phyloP scores from a whole-genome alignment of 2,797 vertebrate species.

The Rhabdophis nuchalis region DNA sequence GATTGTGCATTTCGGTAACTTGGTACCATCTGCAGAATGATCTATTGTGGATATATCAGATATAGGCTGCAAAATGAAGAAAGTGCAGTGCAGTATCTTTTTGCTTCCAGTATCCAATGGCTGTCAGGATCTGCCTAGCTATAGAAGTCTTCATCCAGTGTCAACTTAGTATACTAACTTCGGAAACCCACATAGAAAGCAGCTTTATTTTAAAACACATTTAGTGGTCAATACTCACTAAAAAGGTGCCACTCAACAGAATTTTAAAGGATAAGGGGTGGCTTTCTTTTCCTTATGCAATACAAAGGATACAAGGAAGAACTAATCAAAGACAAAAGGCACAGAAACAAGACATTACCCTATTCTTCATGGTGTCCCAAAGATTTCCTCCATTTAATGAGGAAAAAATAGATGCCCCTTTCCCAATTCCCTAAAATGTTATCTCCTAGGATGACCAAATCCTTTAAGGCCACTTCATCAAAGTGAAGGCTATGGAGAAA shows the following conservation, averaged over 20 bases:
- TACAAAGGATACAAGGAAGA: neutral
- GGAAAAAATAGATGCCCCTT: neutral
- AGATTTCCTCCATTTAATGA: neutral
- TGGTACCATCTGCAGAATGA: neutral
- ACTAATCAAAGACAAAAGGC: neutral
- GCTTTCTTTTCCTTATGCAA: neutral
- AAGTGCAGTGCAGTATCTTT: neutral
- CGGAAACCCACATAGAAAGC: neutral
- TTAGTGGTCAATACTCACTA: neutral
- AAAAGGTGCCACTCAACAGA: neutral
- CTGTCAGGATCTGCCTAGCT: neutral
- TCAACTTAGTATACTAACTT: neutral
- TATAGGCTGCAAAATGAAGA: neutral
- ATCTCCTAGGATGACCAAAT: neutral
- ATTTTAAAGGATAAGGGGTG: neutral
- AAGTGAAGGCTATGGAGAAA: slow-evolving; percentile 1
- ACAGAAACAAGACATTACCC: neutral
- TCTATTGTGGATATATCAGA: neutral
- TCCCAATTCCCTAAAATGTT: neutral
- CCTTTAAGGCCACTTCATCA: neutral
- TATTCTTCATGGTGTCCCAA: neutral
- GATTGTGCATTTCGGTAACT: neutral
- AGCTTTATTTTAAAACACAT: neutral
- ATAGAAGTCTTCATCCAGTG: neutral
- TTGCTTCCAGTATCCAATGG: neutral